These are phyloP conservation scores for Anagrus nilaparvatae DNA, from an alignment of 1,140 invertebrate genomes.

Conservation along the genomic window DNA sequence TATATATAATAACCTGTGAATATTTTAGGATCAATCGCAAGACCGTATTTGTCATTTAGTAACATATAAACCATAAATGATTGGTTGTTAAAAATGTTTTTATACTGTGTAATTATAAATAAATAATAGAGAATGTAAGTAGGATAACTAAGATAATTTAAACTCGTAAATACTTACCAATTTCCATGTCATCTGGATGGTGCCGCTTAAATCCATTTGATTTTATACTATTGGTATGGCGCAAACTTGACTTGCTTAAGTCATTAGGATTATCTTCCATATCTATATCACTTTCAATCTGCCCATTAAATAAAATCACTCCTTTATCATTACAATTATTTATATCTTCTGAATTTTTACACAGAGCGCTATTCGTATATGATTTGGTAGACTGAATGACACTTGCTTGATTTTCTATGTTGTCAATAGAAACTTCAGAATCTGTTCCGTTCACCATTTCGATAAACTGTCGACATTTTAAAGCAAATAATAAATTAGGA, in stretches of 20 bases:
- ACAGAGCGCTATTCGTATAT: not conserved
- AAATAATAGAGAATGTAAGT: too few species aligned
- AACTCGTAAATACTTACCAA: slow-evolving; percentile 41
- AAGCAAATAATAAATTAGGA: slow-evolving; percentile 82
- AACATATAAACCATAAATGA: too few species aligned
- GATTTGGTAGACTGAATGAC: slow-evolving; percentile 57
- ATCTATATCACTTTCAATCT: slow-evolving; percentile 39
- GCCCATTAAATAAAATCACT: slow-evolving; percentile 37
- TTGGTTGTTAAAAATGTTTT: too few species aligned
- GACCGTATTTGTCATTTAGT: too few species aligned
- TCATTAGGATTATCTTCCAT: slow-evolving; percentile 36
- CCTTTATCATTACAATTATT: slow-evolving; percentile 33
- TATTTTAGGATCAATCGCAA: too few species aligned
- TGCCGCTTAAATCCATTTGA: slow-evolving; percentile 37
- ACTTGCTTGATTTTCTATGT: slow-evolving; percentile 52
- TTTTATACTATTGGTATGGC: slow-evolving; percentile 54
- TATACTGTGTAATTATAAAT: too few species aligned
- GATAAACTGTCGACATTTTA: slow-evolving; percentile 96
- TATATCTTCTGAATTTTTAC: slow-evolving; percentile 19
- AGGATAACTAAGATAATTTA: not conserved
- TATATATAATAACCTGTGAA: too few species aligned
- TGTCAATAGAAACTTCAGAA: slow-evolving; percentile 50
- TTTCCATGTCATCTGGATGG: slow-evolving; percentile 53
- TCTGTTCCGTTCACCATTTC: slow-evolving; percentile 86
- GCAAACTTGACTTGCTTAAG: slow-evolving; percentile 34